Evolutionary conservation across 2,888 invertebrate species (phyloP), one percentile per base, ranked within the genome.

Genomic region (Pollenia labialis): DNA sequence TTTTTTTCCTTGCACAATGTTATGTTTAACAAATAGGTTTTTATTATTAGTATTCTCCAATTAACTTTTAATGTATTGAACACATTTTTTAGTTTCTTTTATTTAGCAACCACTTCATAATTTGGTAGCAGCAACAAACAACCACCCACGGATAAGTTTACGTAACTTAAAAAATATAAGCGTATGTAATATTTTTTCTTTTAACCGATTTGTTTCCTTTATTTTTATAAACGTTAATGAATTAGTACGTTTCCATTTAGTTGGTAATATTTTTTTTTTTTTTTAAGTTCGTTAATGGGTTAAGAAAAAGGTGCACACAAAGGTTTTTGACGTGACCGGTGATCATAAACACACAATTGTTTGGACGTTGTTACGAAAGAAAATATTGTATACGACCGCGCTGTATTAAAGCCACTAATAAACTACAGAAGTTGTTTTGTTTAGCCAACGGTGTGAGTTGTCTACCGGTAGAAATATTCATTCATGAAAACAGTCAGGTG

Each of bases 371-470:
- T 58, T 32, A 87, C 80, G 84, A 74, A 48, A 44, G 71, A 75
- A 74, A 32, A 60, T 75, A 71, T 81, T 74, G 56, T 66, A 64
- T 54, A 87, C 87, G 87, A 89, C 89, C 89, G 87, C 85, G 72
- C 87, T 87, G 84, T 72, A 80, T 84, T 81, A 86, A 87, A 85
- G 89, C 77, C 85, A 84, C 85, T 81, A 85, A 86, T 87, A 87
- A 88, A 89, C 89, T 89, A 87, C 64, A 77, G 79, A 83, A 72
- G 76, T 83, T 77, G 83, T 69, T 62, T 76, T 84, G 75, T 83
- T 77, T 54, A 66, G 56, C 68, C 81, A 76, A 79, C 81, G 79
- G 86, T 85, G 85, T 87, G 88, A 87, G 89, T 80, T 80, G 79
- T 82, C 50, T 76, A 79, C 83, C 88, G 84, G 77, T 76, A 68